Evolutionary conservation across 2,888 invertebrate genomes (phyloP), one percentile per base, ranked within the genome.

Genomic region (Mythimna loreyi): DNA sequence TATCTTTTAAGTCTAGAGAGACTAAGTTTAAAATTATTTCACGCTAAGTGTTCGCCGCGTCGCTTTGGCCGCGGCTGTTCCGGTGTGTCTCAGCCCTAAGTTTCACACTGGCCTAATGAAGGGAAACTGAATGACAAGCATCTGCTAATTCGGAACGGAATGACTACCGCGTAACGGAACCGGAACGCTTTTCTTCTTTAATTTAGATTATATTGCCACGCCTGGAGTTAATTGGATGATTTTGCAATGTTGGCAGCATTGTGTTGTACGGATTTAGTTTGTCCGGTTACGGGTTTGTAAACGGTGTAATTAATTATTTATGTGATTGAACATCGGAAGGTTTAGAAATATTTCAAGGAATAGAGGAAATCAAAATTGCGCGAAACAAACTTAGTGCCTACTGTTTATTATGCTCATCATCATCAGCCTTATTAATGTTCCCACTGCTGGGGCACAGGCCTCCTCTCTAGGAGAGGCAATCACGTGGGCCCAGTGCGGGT

Each of bases 31-130:
- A n/a, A n/a, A n/a, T n/a, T n/a, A n/a, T n/a, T n/a, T n/a, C n/a
- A n/a, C n/a, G n/a, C n/a, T n/a, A n/a, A n/a, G n/a, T n/a, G n/a
- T n/a, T n/a, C n/a, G n/a, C n/a, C n/a, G n/a, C n/a, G n/a, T n/a
- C n/a, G n/a, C n/a, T n/a, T n/a, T n/a, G n/a, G n/a, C n/a, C n/a
- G n/a, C n/a, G n/a, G n/a, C n/a, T n/a, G n/a, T n/a, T n/a, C n/a
- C n/a, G n/a, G n/a, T n/a, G n/a, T n/a, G n/a, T n/a, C n/a, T n/a
- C n/a, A n/a, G n/a, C n/a, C n/a, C n/a, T n/a, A n/a, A n/a, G 81
- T 80, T 82, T 81, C 80, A 69, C 76, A 74, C 72, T 80, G 73
- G 72, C 36, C 67, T 75, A 78, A 78, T 80, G 78, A 83, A 82
- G 72, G 82, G 80, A 80, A 82, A 83, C 75, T 59, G 60, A 52